Base-by-base conservation (phyloP, 2,797 vertebrate genomes). In the Coreius guichenoti region DNA sequence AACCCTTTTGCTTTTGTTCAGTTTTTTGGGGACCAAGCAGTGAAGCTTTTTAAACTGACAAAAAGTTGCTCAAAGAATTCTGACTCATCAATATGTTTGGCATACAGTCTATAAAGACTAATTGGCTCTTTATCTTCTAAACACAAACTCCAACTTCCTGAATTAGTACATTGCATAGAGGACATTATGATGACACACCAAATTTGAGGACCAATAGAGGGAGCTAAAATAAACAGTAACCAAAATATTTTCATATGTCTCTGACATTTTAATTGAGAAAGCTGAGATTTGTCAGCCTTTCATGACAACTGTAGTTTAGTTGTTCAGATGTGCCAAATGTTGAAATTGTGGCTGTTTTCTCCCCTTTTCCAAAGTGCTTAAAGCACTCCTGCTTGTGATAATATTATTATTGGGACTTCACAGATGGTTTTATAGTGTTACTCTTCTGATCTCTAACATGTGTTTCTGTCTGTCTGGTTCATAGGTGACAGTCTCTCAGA, bases 401-500 rank as follows among this genome's bases (percentile, higher is more conserved):
- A 9, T 19, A 8, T 2, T 43, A 43, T 43, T 47, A 56, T 21
- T 21, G 3, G 6, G 73, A 89, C 29, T 95, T 92, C 87, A 56
- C 21, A 56, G 8, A 56, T 56, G 8, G 21, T 56, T 16, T 5
- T 3, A 23, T 69, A 43, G 2, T 0, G 11, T 69, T 4, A 21
- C 39, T 67, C 36, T 47, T 14, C 43, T 47, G 70, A 67, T 67
- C 26, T 33, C n/a, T 72, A 1, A 82, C 3, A 21, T 56, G 8
- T 5, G 13, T 63, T 61, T 72, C 23, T 29, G 21, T 29, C 31
- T 76, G 1, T 86, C 16, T 81, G 72, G 5, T 72, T 26, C 3
- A 26, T 83, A 95, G 95, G 70, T 56, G 76, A 90, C 36, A 29
- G 12, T 1, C 17, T 89, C 49, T 78, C 56, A 79, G 91, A 92